Evolutionary conservation across 2,888 invertebrate species (phyloP).

Genomic region (Craniophora ligustri): DNA sequence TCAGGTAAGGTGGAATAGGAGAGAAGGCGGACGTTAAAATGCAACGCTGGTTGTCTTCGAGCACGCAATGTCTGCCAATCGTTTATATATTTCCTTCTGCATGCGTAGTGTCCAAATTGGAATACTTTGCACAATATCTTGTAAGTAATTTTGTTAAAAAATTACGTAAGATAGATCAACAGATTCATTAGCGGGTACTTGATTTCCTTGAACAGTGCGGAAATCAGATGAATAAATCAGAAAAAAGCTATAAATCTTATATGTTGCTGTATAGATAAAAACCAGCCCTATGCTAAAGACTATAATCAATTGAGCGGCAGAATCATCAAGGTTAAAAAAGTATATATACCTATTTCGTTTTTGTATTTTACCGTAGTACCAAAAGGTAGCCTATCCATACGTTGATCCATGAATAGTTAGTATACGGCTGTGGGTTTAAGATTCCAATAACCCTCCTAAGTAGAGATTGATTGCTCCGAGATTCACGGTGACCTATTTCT

Average conservation of each 20-base stretch:
- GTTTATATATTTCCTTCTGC: not conserved
- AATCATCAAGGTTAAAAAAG: not conserved
- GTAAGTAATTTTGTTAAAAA: not conserved
- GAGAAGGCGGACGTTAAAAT: no score
- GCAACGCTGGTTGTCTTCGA: no score
- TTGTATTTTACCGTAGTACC: not conserved
- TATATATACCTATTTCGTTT: not conserved
- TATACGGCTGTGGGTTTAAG: constrained; percentile 1
- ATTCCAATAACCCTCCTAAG: constrained; percentile 21
- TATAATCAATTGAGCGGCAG: not conserved
- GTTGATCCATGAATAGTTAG: constrained; percentile 1
- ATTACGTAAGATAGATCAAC: not conserved
- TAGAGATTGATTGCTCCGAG: constrained; percentile 30
- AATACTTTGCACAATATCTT: constrained; percentile 1
- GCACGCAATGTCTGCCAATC: not conserved
- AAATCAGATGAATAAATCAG: constrained; percentile 7
- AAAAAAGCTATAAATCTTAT: not conserved
- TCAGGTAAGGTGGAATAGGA: no score
- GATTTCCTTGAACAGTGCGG: constrained; percentile 21
- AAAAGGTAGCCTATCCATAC: not conserved
- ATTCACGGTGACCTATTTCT: constrained; percentile 37
- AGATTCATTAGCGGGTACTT: not conserved
- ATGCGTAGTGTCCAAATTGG: not conserved
- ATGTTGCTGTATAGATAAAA: not conserved
- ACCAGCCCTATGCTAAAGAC: not conserved